Evolutionary conservation across 2,797 vertebrate genomes (phyloP).

Genomic region (Sylvia borin): DNA sequence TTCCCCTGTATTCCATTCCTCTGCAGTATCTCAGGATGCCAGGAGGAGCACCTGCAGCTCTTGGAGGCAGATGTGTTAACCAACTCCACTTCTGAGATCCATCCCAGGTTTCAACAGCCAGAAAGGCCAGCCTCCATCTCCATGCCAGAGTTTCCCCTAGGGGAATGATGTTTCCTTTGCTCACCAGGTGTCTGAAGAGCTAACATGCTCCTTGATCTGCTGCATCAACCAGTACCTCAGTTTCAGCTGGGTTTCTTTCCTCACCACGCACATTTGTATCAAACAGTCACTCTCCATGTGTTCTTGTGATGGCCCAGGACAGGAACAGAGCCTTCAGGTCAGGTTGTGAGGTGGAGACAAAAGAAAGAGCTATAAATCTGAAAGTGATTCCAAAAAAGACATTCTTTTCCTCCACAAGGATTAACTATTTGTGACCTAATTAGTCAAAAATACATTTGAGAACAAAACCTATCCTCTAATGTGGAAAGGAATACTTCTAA

Average conservation of each 20-base stretch:
- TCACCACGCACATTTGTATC: not conserved
- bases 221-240: rapidly evolving
- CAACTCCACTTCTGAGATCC: not conserved
- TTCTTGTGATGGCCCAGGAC: not conserved
- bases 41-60: not conserved
- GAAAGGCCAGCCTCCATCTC: not conserved
- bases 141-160: not conserved
- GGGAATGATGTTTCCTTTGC: not conserved
- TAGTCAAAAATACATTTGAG: not conserved
- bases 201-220: not conserved
- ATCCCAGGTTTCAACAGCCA: not conserved
- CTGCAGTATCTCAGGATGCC: not conserved
- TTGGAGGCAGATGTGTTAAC: not conserved
- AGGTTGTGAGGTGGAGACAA: not conserved
- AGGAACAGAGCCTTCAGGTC: not conserved
- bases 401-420: not conserved
- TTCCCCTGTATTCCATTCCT: not conserved
- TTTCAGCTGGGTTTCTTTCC: not conserved
- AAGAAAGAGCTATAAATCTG: not conserved
- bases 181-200: not conserved
- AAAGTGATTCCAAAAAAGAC: not conserved
- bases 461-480: not conserved
- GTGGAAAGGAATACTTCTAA: not conserved
- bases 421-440: not conserved
- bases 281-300: not conserved